phyloP scores from a whole-genome alignment of 2,888 invertebrate species.

The Melieria picta region DNA sequence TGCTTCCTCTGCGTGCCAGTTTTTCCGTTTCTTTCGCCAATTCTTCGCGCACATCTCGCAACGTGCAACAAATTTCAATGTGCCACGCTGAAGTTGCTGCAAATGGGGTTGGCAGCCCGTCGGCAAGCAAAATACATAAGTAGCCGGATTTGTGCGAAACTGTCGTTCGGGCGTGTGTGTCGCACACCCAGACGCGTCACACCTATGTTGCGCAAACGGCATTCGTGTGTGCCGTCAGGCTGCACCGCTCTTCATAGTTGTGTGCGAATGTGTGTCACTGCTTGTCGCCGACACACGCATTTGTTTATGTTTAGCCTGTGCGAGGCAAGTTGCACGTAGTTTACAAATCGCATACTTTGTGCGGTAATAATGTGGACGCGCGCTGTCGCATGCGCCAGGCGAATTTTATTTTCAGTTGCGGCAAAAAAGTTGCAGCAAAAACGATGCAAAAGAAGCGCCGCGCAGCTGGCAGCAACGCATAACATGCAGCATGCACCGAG shows the following conservation, averaged over 20 bases:
- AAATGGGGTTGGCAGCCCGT: constrained; percentile 10
- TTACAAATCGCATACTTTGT: constrained; percentile 35
- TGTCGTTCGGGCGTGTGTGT: constrained; percentile 6
- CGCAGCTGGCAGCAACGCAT: neutral
- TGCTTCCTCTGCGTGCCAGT: neutral
- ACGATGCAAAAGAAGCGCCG: neutral
- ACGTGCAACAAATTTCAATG: constrained; percentile 30
- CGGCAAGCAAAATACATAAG: constrained; percentile 19
- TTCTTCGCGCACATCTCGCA: constrained; percentile 21
- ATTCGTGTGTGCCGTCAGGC: too few relatives aligned
- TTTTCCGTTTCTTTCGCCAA: neutral
- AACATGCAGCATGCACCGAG: constrained; percentile 19
- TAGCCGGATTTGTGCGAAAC: constrained; percentile 25
- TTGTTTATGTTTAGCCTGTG: constrained; percentile 8
- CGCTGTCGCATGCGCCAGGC: neutral
- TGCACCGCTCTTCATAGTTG: too few relatives aligned
- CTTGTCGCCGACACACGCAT: neutral
- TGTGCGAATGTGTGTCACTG: too few relatives aligned
- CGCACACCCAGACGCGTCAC: neutral
- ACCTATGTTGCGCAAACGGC: neutral
- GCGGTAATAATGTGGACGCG: constrained; percentile 22
- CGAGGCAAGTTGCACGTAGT: constrained; percentile 32
- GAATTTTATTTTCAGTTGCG: neutral
- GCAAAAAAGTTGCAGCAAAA: neutral
- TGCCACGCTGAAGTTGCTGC: constrained; percentile 3